Evolutionary conservation across 2,888 invertebrate genomes (phyloP), one percentile per base, ranked within the genome.

Genomic region (Cephus pulcher): DNA sequence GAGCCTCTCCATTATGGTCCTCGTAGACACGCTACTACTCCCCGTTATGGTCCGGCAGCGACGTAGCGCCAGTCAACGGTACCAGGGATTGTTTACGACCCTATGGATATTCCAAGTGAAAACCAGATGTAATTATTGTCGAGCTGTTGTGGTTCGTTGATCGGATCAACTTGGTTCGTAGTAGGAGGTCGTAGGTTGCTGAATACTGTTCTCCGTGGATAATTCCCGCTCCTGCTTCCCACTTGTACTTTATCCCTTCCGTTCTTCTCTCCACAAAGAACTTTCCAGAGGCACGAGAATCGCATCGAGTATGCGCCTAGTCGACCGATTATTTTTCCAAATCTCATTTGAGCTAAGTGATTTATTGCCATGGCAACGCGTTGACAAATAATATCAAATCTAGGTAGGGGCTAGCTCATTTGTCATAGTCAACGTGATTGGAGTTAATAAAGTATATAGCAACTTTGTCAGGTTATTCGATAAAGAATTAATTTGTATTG

Each of bases 111-210:
- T 80, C 80, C 79, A 80, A 81, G 78, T 82, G 80, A 81, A 82
- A 82, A 82, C 81, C 81, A 81, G 81, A 78, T 81, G 82, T 82
- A 82, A 82, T 81, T 82, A 82, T 81, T 82, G 81, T 77, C 37
- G 79, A 76, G 71, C 73, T 74, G 34, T 30, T 70, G 76, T 75
- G 75, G 74, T 76, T 80, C 80, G 30, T 34, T 70, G 69, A 11
- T 37, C 71, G 69, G 68, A 75, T 33, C 32, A 37, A 71, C 79
- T 69, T 79, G 80, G 75, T 74, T 80, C 78, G 73, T 82, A 70
- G 32, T 30, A 32, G 70, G 70, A 30, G 33, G 70, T 33, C 32
- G 70, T 30, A 70, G 70, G 30, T 30, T 30, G 70, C 33, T 32
- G 70, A 15, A 15, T 40, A 40, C 40, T 40, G 40, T 40, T 40